Evolutionary conservation across 2,797 vertebrate species (phyloP), one percentile per base, ranked within the genome.

Genomic region (Tenualosa thibaudeaui): DNA sequence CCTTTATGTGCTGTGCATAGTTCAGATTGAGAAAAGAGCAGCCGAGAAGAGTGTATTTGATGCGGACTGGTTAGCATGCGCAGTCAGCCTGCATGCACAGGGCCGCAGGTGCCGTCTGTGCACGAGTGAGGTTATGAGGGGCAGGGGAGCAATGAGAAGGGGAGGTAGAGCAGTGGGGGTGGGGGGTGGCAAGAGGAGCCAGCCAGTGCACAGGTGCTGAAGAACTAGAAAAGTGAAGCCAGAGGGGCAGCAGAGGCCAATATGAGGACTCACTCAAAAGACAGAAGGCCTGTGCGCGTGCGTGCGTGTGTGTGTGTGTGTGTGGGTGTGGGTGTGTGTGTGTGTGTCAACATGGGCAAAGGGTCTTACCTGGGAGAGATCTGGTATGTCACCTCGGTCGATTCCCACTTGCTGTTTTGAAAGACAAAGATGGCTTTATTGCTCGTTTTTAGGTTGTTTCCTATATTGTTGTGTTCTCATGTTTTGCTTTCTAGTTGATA

Each of bases 381-480:
- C 98, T 90, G 98, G 98, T 91, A 99, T 99, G 92, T 99, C 98
- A 86, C 98, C 98, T 95, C 97, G 96, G 93, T 99, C 97, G 89
- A 99, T 99, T 85, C 98, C 98, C 85, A 99, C 98, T 97, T 99
- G 97, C 97, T 99, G 94, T 86, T 95, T 93, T 26, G 86, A 89
- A 43, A 90, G 89, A 91, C 81, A 26, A 82, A 56, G 54, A 56
- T 86, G 50, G 50, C 7, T 49, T 51, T 51, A 51, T 12, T 51
- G 50, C 50, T 8, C 83, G 51, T 51, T 68, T 65, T 60, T 4
- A 46, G 19, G 31, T 71, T 75, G 13, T 78, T 46, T 46, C 19
- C 37, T 22, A 46, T 78, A 12, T 3, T 31, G 31, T 12, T 5
- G 31, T 15, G 19, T 51, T 5, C 9, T 12, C 50, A 51, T 51